Base-by-base conservation (phyloP, 2,888 invertebrate species). In the Amphipyra tragopoginis region DNA sequence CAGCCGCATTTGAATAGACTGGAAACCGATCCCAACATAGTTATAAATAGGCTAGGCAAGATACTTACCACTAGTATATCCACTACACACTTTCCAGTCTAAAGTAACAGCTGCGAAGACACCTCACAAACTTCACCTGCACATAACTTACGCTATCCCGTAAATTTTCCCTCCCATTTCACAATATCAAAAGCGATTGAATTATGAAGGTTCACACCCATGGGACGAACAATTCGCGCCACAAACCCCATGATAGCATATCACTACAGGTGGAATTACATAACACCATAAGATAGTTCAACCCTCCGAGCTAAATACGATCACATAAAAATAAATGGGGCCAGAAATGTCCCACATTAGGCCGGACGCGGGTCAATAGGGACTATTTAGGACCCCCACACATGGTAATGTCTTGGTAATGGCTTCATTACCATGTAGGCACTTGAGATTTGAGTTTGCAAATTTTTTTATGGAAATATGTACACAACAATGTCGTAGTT, bases 281-380 rank as follows among this genome's bases (percentile, higher is more conserved):
- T 53, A 50, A 49, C 52, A 57, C 50, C 50, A 61, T 21, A 52
- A 74, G 59, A 77, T 75, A 72, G 72, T 72, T 66, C 47, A 54
- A 13, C 56, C 52, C 50, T 49, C 65, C 45, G 42, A 64, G 49
- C 58, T 77, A 77, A 75, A 77, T 77, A 77, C 62, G 77, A 75
- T 77, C 77, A 52, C 77, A 77, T 77, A 72, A 77, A 77, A 77
- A 63, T 56, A 48, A 77, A 77, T 77, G 77, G 65, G 64, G 52
- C 67, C 63, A 48, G 43, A 72, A 77, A 71, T 62, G 63, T 69
- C 58, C 50, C 60, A 55, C 77, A 75, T 77, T 77, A 77, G 52
- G 52, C 14, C 53, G 58, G 58, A 60, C 72, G 64, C 55, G 74
- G 77, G 75, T 77, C 75, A 75, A 72, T 62, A 58, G 72, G 75